phyloP scores from a whole-genome alignment of 2,797 vertebrate genomes.

The Nasua narica region DNA sequence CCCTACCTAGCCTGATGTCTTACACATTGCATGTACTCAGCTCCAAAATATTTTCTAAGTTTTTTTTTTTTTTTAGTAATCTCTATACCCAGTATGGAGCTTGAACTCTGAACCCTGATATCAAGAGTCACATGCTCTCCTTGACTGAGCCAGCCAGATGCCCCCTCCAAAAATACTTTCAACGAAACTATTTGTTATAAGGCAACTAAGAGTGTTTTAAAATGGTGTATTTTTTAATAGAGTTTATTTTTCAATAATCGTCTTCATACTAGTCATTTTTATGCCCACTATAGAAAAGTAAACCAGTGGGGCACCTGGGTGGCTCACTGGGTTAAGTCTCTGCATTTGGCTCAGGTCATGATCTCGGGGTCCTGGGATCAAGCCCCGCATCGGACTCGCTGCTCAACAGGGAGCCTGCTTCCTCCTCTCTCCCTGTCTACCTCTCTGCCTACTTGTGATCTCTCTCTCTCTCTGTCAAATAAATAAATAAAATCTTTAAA shows the following conservation, averaged over 20 bases:
- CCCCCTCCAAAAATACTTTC: not conserved
- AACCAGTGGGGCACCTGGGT: too few species aligned
- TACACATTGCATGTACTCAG: not conserved
- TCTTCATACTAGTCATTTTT: slow-evolving; percentile 12
- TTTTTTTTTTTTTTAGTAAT: not conserved
- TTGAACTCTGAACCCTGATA: not conserved
- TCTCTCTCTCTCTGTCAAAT: too few species aligned
- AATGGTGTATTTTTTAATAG: not conserved
- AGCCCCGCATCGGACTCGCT: too few species aligned
- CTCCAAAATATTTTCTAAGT: not conserved
- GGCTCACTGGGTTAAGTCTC: too few species aligned
- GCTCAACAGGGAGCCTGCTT: too few species aligned
- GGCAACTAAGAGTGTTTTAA: not conserved
- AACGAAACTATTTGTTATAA: slow-evolving; percentile 14
- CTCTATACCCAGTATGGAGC: not conserved
- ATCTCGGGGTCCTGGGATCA: too few species aligned
- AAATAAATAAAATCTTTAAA: too few species aligned
- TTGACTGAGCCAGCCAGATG: not conserved
- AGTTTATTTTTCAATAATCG: slow-evolving; percentile 28
- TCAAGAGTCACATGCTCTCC: not conserved
- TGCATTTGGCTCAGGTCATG: too few species aligned
- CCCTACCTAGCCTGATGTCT: not conserved
- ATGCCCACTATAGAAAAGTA: not conserved
- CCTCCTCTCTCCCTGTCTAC: too few species aligned
- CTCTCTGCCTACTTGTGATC: too few species aligned